Evolutionary conservation across 1,140 invertebrate species (phyloP), one percentile per base, ranked within the genome.

Genomic region (Aleiodes sp.): DNA sequence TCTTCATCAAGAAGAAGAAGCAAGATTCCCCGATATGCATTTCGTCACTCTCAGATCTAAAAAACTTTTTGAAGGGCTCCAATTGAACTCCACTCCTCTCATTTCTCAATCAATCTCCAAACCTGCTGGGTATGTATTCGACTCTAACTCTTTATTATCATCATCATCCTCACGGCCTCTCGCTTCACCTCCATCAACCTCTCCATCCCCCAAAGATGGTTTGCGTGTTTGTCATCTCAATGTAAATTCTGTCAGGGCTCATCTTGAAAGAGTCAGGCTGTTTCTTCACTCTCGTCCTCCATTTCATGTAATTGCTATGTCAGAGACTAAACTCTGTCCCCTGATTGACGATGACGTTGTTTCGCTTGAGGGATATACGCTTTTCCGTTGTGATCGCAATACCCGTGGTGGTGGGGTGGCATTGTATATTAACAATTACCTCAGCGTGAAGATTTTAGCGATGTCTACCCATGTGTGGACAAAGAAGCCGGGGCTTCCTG

Each of bases 281-380:
- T 7, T 16, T 19, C 28, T 31, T 19, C 24, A n/a, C 9, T 3
- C 59, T 61, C 59, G 28, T 31, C 59, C 19, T 7, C 19, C 43
- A 2, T 7, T 24, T 4, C 43, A 52, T 52, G 43, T 52, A 6
- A 52, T 52, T 16, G 43, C 43, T 21, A 19, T 52, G 0, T 3
- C 43, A 19, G 43, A 52, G 10, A 52, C 43, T 0, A 21, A 24
- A 19, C 43, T 52, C 8, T 16, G 16, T 7, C 16, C 43, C 19
- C 2, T 7, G 16, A 19, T 60, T 28, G 19, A 1, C 8, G 31
- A 21, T 28, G 12, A 21, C 74, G 81, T 31, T 37, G 74, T 37
- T 29, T 69, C 66, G 0, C 73, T 71, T n/a, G 4, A 10, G 0
- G 56, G 39, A 10, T 71, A 71, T 31, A 14, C 8, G 4, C 10